A percentile compares a stretch with the other conserved stretches of the same genome.
phyloP scores from a whole-genome alignment of 2,888 invertebrate genomes.

The Luffia ferchaultella region DNA sequence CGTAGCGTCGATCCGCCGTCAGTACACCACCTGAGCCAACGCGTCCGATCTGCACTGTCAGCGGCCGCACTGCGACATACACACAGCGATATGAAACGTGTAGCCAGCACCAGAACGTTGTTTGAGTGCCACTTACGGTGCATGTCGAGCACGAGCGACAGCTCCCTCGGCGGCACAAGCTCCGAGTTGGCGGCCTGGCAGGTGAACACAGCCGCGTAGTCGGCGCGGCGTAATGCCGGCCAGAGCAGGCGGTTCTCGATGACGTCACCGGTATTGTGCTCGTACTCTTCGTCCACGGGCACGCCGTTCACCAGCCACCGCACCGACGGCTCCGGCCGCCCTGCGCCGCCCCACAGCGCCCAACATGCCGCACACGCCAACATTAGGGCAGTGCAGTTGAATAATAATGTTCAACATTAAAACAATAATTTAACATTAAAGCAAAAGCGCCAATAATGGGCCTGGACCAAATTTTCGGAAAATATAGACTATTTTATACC shows the following conservation, averaged over 20 bases:
- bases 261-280: slow-evolving; percentile 85
- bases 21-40: slow-evolving; percentile 67
- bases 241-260: slow-evolving; percentile 84
- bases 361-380: slow-evolving; percentile 5
- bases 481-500: slow-evolving; percentile 17
- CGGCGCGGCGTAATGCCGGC: slow-evolving; percentile 77
- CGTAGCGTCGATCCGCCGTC: slow-evolving; percentile 84
- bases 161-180: slow-evolving; percentile 80
- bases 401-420: slow-evolving; percentile 1
- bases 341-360: slow-evolving; percentile 47
- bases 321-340: slow-evolving; percentile 82
- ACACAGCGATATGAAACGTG: neutral
- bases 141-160: slow-evolving; percentile 79
- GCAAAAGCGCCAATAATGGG: slow-evolving; percentile 21
- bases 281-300: slow-evolving; percentile 82
- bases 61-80: slow-evolving; percentile 75
- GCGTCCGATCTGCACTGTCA: slow-evolving; percentile 74
- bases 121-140: slow-evolving; percentile 70
- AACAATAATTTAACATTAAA: no score
- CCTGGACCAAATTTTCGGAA: slow-evolving; percentile 23
- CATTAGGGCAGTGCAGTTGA: neutral
- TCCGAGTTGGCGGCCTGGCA: slow-evolving; percentile 89
- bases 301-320: slow-evolving; percentile 85
- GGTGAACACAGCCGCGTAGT: slow-evolving; percentile 86
- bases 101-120: neutral